Base-by-base conservation (phyloP, 2,113 vertebrate genomes). In the Bathybates hornii region DNA sequence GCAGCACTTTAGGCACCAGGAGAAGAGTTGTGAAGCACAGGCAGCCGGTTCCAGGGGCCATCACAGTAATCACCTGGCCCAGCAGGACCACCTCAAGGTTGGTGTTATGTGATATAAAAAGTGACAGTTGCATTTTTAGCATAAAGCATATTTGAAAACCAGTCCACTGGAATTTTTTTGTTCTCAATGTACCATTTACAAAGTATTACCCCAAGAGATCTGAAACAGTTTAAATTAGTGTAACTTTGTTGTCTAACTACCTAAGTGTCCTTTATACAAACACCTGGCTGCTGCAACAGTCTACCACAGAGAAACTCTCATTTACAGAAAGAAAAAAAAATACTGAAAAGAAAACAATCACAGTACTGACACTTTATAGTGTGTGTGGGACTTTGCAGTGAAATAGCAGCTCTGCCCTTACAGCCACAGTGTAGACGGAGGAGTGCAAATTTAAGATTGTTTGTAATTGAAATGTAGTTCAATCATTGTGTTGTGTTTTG, bases 1-100 rank as follows among this genome's bases (percentile, higher is more conserved):
- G 76, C 97, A 98, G 89, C 98, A 98, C 92, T 99, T 99, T 91
- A 97, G 98, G 54, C 98, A 98, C 90, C 95, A 97, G 79, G 98
- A 99, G 66, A 99, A 99, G 95, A 97, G 95, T 54, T 99, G 98
- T 93, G 98, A 99, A 80, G 98, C 97, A 63, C 97, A 97, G 86
- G 93, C 96, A 52, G 91, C 95, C 1, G 95, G 94, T 38, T 96
- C 95, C 90, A 97, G 98, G 79, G 92, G 84, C 87, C 98, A 96
- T 88, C 98, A 98, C 86, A 95, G 93, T 57, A 97, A 92, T 93
- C 98, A 97, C 85, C 95, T 99, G 89, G 95, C 27, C 87, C 96
- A 97, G 93, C 97, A 97, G 96, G 92, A 97, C 24, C 96, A 95
- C 83, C 97, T 94, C 19, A 97, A 97, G 88, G 96, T 96, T 38